These are phyloP conservation scores for Vicugna pacos DNA, from an alignment of 2,113 vertebrate species.

Conservation along the genomic window DNA sequence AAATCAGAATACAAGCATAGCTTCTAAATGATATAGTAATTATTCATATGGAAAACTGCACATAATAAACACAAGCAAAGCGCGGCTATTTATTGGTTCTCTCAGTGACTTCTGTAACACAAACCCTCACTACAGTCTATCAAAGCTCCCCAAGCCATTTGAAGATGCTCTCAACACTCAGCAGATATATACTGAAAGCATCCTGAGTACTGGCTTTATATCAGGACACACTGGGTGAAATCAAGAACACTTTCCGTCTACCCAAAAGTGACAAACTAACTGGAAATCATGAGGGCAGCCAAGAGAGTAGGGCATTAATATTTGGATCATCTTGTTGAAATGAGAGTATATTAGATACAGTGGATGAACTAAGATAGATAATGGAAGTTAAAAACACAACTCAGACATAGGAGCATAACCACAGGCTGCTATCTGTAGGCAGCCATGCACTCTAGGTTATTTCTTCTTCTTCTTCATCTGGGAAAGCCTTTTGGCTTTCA, in stretches of 20 bases:
- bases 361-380: neutral
- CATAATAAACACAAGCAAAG: neutral
- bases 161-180: neutral
- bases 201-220: neutral
- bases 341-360: neutral
- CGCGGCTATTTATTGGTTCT: neutral
- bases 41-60: neutral
- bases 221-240: neutral
- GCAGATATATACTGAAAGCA: neutral
- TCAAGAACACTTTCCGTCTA: neutral
- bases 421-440: neutral
- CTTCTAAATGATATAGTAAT: constrained; percentile 35
- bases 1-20: constrained; percentile 17
- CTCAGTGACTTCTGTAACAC: neutral
- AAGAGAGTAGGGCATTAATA: neutral
- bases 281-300: neutral
- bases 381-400: neutral
- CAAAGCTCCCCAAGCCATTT: neutral
- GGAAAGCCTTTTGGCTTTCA: neutral
- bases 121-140: neutral
- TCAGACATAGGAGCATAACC: neutral
- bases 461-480: neutral
- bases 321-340: neutral
- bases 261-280: neutral
- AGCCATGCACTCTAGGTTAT: neutral